phyloP scores from a whole-genome alignment of 2,797 vertebrate species.

The Spheniscus humboldti region DNA sequence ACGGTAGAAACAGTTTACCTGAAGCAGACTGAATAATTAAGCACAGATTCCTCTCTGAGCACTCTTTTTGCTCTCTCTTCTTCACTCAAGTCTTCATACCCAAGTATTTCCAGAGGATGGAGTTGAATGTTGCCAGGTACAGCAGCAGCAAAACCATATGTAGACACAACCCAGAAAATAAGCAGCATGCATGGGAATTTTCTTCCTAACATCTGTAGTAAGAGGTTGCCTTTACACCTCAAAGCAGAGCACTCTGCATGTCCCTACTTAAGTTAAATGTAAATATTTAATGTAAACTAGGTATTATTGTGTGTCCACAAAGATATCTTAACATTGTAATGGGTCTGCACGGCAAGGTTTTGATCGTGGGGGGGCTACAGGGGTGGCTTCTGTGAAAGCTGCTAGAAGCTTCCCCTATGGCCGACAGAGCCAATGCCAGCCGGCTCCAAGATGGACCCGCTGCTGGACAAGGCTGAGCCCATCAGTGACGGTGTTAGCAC shows the following conservation, averaged over 20 bases:
- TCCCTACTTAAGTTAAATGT: neutral
- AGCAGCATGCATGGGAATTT: neutral
- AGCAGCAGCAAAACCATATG: neutral
- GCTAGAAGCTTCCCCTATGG: neutral
- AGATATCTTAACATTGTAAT: neutral
- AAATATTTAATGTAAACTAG: neutral
- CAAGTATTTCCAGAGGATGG: neutral
- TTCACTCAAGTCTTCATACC: neutral
- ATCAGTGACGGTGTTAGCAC: accelerated
- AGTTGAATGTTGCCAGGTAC: neutral
- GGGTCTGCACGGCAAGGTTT: neutral
- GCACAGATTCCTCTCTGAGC: neutral
- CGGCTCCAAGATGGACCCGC: neutral
- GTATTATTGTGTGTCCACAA: neutral
- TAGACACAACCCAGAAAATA: neutral
- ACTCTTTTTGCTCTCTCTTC: neutral
- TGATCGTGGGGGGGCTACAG: neutral
- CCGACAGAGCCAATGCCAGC: neutral
- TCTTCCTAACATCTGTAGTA: neutral
- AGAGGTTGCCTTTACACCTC: neutral
- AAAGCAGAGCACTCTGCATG: neutral
- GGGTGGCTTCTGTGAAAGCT: neutral
- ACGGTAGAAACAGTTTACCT: neutral
- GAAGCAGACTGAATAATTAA: neutral
- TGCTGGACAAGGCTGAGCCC: neutral